These are phyloP conservation scores for Popillia japonica DNA, from an alignment of 1,140 invertebrate species.

Conservation along the genomic window DNA sequence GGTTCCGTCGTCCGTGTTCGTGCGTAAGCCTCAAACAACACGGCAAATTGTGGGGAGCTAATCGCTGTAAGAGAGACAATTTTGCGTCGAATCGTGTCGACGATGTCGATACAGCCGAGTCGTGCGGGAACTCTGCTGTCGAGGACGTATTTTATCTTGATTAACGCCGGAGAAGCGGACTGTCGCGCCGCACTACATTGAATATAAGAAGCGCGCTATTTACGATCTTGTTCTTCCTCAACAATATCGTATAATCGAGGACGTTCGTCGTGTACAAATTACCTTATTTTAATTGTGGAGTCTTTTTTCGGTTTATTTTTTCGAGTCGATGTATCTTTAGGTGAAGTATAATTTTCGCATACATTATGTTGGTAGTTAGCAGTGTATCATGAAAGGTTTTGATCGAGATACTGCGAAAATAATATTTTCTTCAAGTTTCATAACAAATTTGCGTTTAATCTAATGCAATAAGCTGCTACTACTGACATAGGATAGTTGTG, in stretches of 20 bases:
- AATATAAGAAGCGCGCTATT: slow-evolving; percentile 36
- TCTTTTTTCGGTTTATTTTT: slow-evolving; percentile 1
- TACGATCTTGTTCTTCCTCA: slow-evolving; percentile 37
- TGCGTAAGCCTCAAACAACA: not conserved
- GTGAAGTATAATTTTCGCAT: slow-evolving; percentile 19
- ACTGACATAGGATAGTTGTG: too few species aligned
- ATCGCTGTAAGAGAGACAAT: not conserved
- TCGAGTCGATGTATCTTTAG: not conserved
- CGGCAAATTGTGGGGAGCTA: not conserved
- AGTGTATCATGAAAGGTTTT: not conserved
- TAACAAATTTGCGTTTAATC: too few species aligned
- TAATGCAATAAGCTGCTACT: too few species aligned
- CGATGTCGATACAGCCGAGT: not conserved
- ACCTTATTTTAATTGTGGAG: slow-evolving; percentile 40
- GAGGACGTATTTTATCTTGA: slow-evolving; percentile 38
- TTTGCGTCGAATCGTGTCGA: not conserved
- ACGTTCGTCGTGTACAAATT: slow-evolving; percentile 39
- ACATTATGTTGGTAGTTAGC: not conserved
- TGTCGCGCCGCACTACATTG: slow-evolving; percentile 34
- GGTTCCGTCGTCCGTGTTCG: not conserved
- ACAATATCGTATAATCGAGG: slow-evolving; percentile 37
- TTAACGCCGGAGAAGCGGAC: slow-evolving; percentile 17
- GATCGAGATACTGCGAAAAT: too few species aligned
- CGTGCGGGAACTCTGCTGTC: slow-evolving; percentile 8
- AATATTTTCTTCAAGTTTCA: too few species aligned